Base-by-base conservation (phyloP, 2,113 vertebrate species). In the Callipepla californica region DNA sequence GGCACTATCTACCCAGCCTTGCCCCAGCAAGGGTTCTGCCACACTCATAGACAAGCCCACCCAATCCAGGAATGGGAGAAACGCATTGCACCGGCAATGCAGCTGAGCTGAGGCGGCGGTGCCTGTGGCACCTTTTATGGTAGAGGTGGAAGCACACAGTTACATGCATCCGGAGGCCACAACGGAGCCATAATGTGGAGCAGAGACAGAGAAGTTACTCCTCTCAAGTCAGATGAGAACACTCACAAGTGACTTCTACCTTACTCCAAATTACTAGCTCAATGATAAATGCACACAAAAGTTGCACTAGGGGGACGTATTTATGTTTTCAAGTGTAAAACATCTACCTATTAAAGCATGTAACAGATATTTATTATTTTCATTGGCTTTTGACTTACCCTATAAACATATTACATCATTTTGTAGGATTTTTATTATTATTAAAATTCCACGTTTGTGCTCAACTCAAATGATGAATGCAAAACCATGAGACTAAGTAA, bases 401-500 rank as follows among this genome's bases (percentile, higher is more conserved):
- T 30, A 59, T 63, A 93, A 91, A 78, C 32, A 62, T 2, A 28
- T 58, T 89, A 79, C 93, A 72, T 89, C 25, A 79, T 82, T 91
- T 79, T 42, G 30, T 58, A 84, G 55, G 38, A 82, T 91, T 91
- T 93, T 82, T 45, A 87, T 55, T 87, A 80, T 86, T 92, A 89
- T 78, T 53, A 67, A 74, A 84, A 57, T 81, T 34, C 69, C 84
- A 86, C 87, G 67, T 77, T 93, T 77, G 75, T 80, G 89, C 93
- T 96, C 90, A 95, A 80, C 78, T 92, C 21, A 14, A 93, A 88
- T 28, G 92, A 89, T 90, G 89, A 97, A 97, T 85, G 75, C 62
- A 91, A 92, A 96, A 73, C 92, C 69, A 40, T 96, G 92, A 83
- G 89, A 95, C 45, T 74, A 96, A 93, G 82, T 67, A 96, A 94